Evolutionary conservation across 2,113 vertebrate species (phyloP).

Genomic region (Oncorhynchus clarkii): DNA sequence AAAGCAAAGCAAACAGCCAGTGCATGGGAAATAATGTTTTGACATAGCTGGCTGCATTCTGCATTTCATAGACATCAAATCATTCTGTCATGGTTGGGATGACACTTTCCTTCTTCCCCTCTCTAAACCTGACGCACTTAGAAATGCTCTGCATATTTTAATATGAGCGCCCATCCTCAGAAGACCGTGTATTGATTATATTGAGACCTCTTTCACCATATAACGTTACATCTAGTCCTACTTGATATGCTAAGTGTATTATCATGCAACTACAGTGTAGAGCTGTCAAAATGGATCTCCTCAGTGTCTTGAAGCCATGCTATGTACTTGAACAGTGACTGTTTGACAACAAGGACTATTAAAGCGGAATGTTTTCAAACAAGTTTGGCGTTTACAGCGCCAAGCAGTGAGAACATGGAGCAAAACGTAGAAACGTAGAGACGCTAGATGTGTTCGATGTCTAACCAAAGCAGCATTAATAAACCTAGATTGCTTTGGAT

Average conservation of each 20-base stretch:
- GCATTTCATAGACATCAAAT: constrained; percentile 49
- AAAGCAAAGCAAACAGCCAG: constrained; percentile 39
- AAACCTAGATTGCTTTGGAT: too few relatives aligned
- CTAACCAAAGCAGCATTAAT: too few relatives aligned
- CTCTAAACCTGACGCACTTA: constrained; percentile 11
- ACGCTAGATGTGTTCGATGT: too few relatives aligned
- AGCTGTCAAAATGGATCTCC: neutral
- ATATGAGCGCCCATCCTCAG: neutral
- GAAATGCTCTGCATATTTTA: constrained; percentile 29
- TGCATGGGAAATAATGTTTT: constrained; percentile 50
- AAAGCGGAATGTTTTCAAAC: neutral
- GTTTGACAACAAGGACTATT: constrained; percentile 7
- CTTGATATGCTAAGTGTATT: constrained; percentile 13
- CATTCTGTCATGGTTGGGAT: constrained; percentile 34
- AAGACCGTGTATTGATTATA: constrained; percentile 6
- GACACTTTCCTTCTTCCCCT: constrained; percentile 7
- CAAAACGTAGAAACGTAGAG: too few relatives aligned
- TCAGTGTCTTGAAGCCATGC: neutral
- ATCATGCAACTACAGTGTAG: neutral
- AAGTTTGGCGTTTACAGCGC: neutral
- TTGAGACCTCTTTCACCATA: neutral
- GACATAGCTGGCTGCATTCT: constrained; percentile 46
- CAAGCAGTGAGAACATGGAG: too few relatives aligned
- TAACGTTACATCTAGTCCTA: neutral
- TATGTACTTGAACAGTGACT: neutral